phyloP scores from a whole-genome alignment of 2,797 vertebrate species.

The Scomberomorus guttatus region DNA sequence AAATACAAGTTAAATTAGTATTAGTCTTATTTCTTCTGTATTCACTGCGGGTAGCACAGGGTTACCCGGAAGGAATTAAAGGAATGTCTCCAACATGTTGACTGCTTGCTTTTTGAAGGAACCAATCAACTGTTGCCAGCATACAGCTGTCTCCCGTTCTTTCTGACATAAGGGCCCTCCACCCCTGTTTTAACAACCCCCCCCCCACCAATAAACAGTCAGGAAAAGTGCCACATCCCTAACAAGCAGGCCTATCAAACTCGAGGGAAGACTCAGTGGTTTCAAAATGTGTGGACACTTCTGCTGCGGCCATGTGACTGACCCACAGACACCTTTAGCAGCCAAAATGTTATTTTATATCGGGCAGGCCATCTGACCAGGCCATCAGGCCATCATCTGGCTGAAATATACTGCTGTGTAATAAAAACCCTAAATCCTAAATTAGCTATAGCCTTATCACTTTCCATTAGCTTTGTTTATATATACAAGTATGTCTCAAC shows the following conservation, averaged over 20 bases:
- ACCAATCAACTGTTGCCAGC: background rate
- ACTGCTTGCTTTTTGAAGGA: background rate
- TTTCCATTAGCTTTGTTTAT: background rate
- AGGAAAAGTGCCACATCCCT: conserved; percentile 53
- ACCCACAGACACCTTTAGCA: conserved; percentile 14
- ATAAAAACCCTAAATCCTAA: background rate
- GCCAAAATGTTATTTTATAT: background rate
- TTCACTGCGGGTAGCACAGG: no score
- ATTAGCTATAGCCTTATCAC: conserved; percentile 5
- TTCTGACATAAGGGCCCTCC: conserved; percentile 16
- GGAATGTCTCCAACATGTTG: conserved; percentile 37
- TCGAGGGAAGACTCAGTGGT: background rate
- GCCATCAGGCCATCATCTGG: no score
- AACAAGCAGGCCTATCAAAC: conserved; percentile 20
- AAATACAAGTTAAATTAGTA: background rate
- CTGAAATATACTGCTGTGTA: background rate
- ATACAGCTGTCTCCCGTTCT: conserved; percentile 39
- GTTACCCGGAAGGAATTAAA: conserved; percentile 11
- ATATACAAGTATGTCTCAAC: background rate
- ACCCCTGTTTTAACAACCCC: conserved; percentile 21
- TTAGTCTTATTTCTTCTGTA: no score
- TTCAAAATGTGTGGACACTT: conserved; percentile 5
- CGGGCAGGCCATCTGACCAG: background rate
- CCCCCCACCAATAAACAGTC: conserved; percentile 48
- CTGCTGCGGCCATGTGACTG: conserved; percentile 8